Evolutionary conservation across 2,113 vertebrate genomes (phyloP).

Genomic region (Festucalex cinctus): DNA sequence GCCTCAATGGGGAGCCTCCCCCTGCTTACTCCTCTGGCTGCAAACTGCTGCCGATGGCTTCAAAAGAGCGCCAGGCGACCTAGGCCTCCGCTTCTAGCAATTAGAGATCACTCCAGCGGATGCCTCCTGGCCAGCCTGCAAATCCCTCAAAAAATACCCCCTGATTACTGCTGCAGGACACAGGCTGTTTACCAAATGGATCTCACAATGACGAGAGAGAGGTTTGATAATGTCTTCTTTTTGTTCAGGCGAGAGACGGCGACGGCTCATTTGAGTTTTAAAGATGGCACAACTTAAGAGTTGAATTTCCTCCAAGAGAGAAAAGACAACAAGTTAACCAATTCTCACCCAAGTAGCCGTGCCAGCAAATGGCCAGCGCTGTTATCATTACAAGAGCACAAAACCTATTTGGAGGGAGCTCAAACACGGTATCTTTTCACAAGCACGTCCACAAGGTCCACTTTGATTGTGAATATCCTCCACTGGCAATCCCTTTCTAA

Average conservation of each 20-base stretch:
- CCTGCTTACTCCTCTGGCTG: slow-evolving; percentile 65
- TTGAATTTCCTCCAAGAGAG: slow-evolving; percentile 32
- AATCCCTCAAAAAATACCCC: slow-evolving; percentile 73
- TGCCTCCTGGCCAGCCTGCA: slow-evolving; percentile 73
- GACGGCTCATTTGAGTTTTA: slow-evolving; percentile 57
- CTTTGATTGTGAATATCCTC: slow-evolving; percentile 31
- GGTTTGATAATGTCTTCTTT: slow-evolving; percentile 66
- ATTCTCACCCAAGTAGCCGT: slow-evolving; percentile 36
- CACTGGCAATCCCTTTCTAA: slow-evolving; percentile 34
- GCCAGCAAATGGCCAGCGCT: slow-evolving; percentile 12
- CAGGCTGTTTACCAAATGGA: slow-evolving; percentile 74
- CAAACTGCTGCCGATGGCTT: slow-evolving; percentile 67
- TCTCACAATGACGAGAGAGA: slow-evolving; percentile 61
- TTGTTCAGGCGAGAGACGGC: slow-evolving; percentile 56
- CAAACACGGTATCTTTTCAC: slow-evolving; percentile 23
- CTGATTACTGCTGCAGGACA: slow-evolving; percentile 74
- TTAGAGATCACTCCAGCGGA: slow-evolving; percentile 74
- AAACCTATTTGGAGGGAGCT: slow-evolving; percentile 30
- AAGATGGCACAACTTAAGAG: slow-evolving; percentile 47
- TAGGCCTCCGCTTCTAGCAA: slow-evolving; percentile 71
- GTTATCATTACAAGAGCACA: slow-evolving; percentile 18
- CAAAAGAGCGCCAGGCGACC: slow-evolving; percentile 71
- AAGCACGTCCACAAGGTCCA: slow-evolving; percentile 18
- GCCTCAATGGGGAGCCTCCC: slow-evolving; percentile 67
- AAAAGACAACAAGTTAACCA: slow-evolving; percentile 28